Conservation (phyloP, 2,113 vertebrate species). For the Henicopernis longicauda region DNA sequence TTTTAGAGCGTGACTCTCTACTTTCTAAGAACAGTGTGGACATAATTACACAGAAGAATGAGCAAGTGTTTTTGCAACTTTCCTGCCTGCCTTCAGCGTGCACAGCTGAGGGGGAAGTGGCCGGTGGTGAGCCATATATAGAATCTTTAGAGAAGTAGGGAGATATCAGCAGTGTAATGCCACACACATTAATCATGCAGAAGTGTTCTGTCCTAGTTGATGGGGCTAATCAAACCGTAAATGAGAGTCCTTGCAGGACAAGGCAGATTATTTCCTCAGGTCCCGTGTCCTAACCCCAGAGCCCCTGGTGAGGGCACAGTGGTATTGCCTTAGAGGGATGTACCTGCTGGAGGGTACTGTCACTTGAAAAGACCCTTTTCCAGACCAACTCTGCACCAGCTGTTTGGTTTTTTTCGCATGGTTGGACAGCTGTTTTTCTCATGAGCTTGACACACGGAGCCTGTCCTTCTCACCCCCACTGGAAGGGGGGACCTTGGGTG, state of each 20-base stretch:
- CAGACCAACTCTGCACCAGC: background rate
- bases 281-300: background rate
- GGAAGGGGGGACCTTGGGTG: background rate
- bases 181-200: background rate
- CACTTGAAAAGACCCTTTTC: background rate
- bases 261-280: background rate
- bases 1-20: background rate
- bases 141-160: constrained; percentile 35
- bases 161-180: background rate
- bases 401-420: background rate
- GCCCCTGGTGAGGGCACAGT: background rate
- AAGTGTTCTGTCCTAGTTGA: background rate
- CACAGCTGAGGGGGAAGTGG: constrained; percentile 45
- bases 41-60: constrained; percentile 33
- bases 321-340: background rate
- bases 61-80: constrained; percentile 50
- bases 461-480: background rate
- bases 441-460: background rate
- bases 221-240: background rate
- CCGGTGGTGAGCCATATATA: background rate
- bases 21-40: constrained; percentile 59
- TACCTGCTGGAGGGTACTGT: background rate
- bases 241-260: background rate
- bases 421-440: background rate
- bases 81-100: background rate